Conservation (phyloP, 2,888 invertebrate genomes). For the Synergus itoensis region DNA sequence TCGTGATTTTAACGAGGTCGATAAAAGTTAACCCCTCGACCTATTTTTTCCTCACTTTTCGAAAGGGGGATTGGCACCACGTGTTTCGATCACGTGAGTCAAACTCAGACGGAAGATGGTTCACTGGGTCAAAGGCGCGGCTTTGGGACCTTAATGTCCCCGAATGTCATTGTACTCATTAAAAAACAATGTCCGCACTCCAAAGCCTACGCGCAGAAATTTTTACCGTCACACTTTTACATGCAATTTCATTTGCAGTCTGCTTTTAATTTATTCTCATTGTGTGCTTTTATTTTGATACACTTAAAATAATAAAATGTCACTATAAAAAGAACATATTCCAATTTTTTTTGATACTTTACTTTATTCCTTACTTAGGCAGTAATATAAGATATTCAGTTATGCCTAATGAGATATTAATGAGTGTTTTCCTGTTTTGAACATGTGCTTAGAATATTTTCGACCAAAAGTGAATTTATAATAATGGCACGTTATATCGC, state of each 20-base stretch:
- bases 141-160: constrained; percentile 29
- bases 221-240: neutral
- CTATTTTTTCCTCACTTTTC: constrained; percentile 29
- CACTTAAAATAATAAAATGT: neutral
- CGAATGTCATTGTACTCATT: constrained; percentile 41
- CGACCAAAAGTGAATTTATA: neutral
- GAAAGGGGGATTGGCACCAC: constrained; percentile 29
- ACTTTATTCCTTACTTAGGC: constrained; percentile 4
- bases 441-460: constrained; percentile 19
- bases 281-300: neutral
- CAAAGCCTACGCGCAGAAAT: constrained; percentile 20
- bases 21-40: constrained; percentile 40
- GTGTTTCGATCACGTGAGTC: constrained; percentile 24
- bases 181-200: constrained; percentile 31
- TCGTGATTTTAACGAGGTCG: constrained; percentile 36
- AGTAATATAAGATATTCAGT: neutral
- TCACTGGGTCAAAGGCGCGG: constrained; percentile 38
- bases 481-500: neutral
- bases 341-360: neutral
- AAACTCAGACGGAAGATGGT: constrained; percentile 17
- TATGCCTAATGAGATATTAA: constrained; percentile 15
- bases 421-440: constrained; percentile 24
- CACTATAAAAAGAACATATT: neutral
- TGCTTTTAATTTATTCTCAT: neutral
- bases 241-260: neutral